These are phyloP conservation scores for Gari tellinella DNA, from an alignment of 2,888 invertebrate species.

Conservation along the genomic window DNA sequence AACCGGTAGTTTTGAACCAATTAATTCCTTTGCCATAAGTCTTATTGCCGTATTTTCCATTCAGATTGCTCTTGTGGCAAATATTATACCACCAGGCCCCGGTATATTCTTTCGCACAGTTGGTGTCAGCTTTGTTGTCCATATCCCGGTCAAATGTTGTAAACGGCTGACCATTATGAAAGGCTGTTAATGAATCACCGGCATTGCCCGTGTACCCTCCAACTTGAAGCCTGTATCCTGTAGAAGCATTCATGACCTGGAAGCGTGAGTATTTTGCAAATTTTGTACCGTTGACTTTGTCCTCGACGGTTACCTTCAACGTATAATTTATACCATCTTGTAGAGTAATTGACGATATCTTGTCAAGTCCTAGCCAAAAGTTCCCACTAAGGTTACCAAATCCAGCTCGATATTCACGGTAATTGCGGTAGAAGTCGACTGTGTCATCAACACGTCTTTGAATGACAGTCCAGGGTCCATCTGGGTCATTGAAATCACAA, in stretches of 20 bases:
- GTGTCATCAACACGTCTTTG: too few relatives aligned
- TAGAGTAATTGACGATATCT: slow-evolving; percentile 74
- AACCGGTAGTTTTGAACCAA: too few relatives aligned
- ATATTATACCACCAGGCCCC: slow-evolving; percentile 83
- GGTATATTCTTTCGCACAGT: slow-evolving; percentile 82
- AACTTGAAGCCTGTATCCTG: slow-evolving; percentile 77
- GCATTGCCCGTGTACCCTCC: slow-evolving; percentile 75
- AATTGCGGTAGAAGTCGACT: too few relatives aligned
- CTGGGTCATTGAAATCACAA: too few relatives aligned
- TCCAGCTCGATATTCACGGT: too few relatives aligned
- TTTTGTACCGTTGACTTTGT: slow-evolving; percentile 81
- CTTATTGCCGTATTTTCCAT: slow-evolving; percentile 81
- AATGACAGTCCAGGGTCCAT: too few relatives aligned
- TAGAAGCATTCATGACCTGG: slow-evolving; percentile 70
- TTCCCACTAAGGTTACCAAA: too few relatives aligned
- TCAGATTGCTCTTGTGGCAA: slow-evolving; percentile 80
- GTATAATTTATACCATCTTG: slow-evolving; percentile 75
- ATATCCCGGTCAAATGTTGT: slow-evolving; percentile 83
- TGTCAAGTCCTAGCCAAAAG: slow-evolving; percentile 82
- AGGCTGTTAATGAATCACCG: slow-evolving; percentile 82
- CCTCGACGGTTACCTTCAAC: slow-evolving; percentile 82
- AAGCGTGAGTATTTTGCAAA: slow-evolving; percentile 81
- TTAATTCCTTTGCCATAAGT: slow-evolving; percentile 80
- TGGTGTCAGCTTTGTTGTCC: slow-evolving; percentile 79
- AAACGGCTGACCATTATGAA: slow-evolving; percentile 82